Evolutionary conservation across 1,140 invertebrate genomes (phyloP), one percentile per base, ranked within the genome.

Genomic region (Diabrotica virgifera): DNA sequence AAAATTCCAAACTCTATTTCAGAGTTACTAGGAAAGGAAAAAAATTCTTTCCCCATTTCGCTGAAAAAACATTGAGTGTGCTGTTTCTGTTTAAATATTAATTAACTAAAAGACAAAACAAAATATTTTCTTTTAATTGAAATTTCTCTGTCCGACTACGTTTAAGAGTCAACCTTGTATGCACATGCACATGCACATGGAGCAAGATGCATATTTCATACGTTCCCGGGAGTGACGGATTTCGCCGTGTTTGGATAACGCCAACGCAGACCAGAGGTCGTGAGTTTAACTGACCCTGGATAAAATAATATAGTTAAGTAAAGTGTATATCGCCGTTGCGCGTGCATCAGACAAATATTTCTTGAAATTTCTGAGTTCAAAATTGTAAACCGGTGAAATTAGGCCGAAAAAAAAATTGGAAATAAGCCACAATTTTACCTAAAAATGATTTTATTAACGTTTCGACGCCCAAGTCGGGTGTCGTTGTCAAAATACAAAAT

Each of bases 241-340:
- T 55, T 13, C 36, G 14, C 53, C 36, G 24, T 24, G 53, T 55
- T 55, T 55, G 53, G 53, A 24, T 24, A 55, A 55, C 53, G 53
- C 53, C 53, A 55, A 55, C 53, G 53, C 53, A 6, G 11, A 24
- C n/a, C 53, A 6, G 3, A 55, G 53, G 53, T 55, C 53, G 53
- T 55, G 14, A 36, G 53, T 55, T 55, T 35, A 55, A 55, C 24
- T 24, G 24, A 24, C 24, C 24, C 24, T 24, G 24, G 24, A 24
- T 24, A 24, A 24, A 24, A 24, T 24, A 24, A 24, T 1, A 2
- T 24, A 24, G 24, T 1, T 24, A 24, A 24, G 24, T 24, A 24
- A 24, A 24, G 24, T 24, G 24, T 4, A 24, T 24, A 24, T 24
- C 24, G 24, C 4, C 24, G 24, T 24, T 24, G 24, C 1, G 24